Conservation (phyloP, 2,888 invertebrate genomes). For the Osmoderma eremita region DNA sequence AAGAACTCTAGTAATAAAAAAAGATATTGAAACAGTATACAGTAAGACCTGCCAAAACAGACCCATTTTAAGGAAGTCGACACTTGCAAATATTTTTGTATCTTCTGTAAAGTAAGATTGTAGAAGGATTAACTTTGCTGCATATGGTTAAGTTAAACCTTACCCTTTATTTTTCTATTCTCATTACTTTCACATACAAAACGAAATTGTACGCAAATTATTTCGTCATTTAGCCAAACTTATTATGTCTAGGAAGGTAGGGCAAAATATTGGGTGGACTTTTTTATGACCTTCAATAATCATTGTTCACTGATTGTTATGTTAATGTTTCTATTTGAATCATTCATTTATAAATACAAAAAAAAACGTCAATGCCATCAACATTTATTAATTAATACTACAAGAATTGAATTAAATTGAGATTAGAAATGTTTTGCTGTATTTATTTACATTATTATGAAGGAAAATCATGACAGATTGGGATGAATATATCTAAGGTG, state of each 20-base stretch:
- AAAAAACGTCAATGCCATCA: neutral
- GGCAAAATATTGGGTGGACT: constrained; percentile 2
- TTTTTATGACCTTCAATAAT: constrained; percentile 16
- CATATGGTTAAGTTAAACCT: too few relatives aligned
- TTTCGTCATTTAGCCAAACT: constrained; percentile 20
- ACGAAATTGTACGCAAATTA: constrained; percentile 14
- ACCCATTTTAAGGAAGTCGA: too few relatives aligned
- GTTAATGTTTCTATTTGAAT: constrained; percentile 8
- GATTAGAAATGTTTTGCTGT: too few relatives aligned
- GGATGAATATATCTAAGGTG: too few relatives aligned
- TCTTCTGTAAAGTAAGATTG: too few relatives aligned
- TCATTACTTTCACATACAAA: neutral
- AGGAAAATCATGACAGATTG: constrained; percentile 6
- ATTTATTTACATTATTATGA: neutral
- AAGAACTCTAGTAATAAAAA: too few relatives aligned
- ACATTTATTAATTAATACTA: neutral
- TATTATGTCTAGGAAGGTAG: neutral
- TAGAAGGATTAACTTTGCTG: too few relatives aligned
- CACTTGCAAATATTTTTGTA: too few relatives aligned
- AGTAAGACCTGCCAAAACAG: too few relatives aligned
- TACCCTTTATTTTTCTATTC: too few relatives aligned
- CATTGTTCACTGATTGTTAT: neutral
- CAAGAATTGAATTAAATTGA: too few relatives aligned
- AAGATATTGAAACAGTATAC: too few relatives aligned
- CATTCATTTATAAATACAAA: constrained; percentile 8